These are phyloP conservation scores for Cephus pulcher DNA, from an alignment of 2,888 invertebrate genomes.

Conservation along the genomic window DNA sequence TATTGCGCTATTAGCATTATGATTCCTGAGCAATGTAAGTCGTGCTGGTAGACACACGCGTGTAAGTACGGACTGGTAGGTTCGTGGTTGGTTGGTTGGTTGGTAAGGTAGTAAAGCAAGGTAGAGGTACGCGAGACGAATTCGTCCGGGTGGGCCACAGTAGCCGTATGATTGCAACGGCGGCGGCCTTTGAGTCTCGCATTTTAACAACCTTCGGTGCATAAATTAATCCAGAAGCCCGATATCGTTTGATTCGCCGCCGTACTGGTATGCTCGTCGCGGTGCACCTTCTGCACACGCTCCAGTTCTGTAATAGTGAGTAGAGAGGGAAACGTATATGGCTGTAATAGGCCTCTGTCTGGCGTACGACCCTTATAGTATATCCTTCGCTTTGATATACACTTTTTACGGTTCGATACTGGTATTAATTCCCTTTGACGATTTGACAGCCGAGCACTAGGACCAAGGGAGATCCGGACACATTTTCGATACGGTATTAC, in stretches of 20 bases:
- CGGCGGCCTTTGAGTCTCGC: constrained; percentile 64
- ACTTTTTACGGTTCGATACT: constrained; percentile 53
- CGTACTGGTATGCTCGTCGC: constrained; percentile 27
- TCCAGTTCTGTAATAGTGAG: constrained; percentile 10
- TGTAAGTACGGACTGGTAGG: background rate
- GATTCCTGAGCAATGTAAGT: background rate
- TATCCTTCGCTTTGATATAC: constrained; percentile 41
- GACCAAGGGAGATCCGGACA: background rate
- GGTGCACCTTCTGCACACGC: constrained; percentile 30
- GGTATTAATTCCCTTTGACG: constrained; percentile 56
- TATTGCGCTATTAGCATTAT: background rate
- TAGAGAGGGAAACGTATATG: background rate
- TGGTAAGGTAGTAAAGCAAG: background rate
- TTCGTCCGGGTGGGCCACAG: constrained; percentile 53
- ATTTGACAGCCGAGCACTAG: constrained; percentile 44
- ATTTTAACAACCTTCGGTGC: constrained; percentile 64
- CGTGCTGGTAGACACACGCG: background rate
- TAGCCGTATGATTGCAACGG: constrained; percentile 58
- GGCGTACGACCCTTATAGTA: constrained; percentile 2
- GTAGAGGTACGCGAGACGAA: constrained; percentile 42
- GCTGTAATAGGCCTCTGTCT: constrained; percentile 6
- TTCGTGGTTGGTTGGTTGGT: too few species aligned
- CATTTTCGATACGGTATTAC: constrained; percentile 22
- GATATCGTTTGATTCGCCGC: constrained; percentile 66
- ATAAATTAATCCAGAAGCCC: constrained; percentile 66